Percentiles rank a stretch among this genome's conserved stretches.
These are phyloP conservation scores for Andrena dorsata DNA, from an alignment of 2,888 invertebrate genomes.

Conservation along the genomic window DNA sequence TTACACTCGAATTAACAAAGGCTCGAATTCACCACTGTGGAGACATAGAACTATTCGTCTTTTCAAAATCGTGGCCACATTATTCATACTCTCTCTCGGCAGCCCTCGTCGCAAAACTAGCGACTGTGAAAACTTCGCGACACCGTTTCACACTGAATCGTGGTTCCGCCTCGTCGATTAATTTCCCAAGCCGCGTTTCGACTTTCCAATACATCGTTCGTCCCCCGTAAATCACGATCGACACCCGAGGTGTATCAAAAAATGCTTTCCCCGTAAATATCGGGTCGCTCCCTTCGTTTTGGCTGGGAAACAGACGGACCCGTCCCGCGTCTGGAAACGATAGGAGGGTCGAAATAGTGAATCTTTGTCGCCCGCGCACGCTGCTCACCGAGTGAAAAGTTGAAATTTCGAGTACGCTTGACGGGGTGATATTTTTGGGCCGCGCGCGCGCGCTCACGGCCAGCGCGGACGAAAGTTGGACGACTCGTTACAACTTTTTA, in stretches of 20 bases:
- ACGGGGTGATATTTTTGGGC: conserved; percentile 47
- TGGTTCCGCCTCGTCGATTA: not conserved
- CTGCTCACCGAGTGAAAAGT: conserved; percentile 16
- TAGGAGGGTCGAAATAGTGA: conserved; percentile 5
- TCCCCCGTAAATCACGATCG: conserved; percentile 25
- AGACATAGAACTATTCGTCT: no score
- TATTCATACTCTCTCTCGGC: no score
- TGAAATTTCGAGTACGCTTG: conserved; percentile 52
- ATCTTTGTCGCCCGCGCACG: not conserved
- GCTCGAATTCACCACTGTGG: no score
- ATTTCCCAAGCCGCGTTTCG: conserved; percentile 19
- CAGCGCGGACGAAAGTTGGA: conserved; percentile 43
- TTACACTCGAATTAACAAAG: no score
- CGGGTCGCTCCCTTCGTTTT: not conserved
- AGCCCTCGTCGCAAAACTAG: not conserved
- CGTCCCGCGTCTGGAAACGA: not conserved
- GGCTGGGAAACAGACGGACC: not conserved
- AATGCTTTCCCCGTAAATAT: conserved; percentile 31
- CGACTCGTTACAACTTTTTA: conserved; percentile 64
- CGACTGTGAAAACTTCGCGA: not conserved
- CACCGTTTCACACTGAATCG: not conserved
- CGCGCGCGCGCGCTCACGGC: not conserved
- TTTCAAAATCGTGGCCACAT: no score
- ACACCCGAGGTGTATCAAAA: conserved; percentile 25
- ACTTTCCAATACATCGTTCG: conserved; percentile 8